Percentiles rank a stretch among this genome's conserved stretches.
Evolutionary conservation across 2,797 vertebrate species (phyloP).

Genomic region (Enteromius treurensis): DNA sequence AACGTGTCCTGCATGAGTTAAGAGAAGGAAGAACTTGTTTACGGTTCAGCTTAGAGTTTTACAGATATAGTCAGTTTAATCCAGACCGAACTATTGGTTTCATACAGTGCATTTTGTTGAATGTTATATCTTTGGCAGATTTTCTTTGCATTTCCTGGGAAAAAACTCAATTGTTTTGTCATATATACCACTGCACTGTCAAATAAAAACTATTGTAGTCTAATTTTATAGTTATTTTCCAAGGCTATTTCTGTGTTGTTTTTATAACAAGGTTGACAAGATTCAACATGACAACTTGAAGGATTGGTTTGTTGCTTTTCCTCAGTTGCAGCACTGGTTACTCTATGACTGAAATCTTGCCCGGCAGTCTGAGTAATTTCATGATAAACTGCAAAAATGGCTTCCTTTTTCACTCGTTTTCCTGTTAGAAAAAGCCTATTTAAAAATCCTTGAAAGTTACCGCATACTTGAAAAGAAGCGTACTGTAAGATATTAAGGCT

Average conservation of each 20-base stretch:
- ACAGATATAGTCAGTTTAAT: not conserved
- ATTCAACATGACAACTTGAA: not conserved
- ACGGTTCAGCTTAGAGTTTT: not conserved
- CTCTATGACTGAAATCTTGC: not conserved
- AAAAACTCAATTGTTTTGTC: not conserved
- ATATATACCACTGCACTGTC: not conserved
- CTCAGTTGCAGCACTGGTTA: not conserved
- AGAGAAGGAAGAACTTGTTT: not conserved
- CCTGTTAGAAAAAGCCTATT: not conserved
- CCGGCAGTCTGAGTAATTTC: not conserved
- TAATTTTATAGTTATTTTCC: not conserved
- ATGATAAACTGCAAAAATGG: not conserved
- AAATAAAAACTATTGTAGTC: not conserved
- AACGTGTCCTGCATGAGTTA: not conserved
- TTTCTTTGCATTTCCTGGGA: not conserved
- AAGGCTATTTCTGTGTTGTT: not conserved
- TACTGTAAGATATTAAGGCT: not conserved
- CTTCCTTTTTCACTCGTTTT: not conserved
- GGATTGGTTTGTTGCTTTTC: not conserved
- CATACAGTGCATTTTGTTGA: not conserved
- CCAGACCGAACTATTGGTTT: not conserved
- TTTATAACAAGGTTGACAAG: not conserved
- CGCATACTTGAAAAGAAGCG: not conserved
- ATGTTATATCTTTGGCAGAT: not conserved
- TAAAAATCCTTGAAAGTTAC: not conserved